Base-by-base conservation (phyloP, 2,888 invertebrate species). In the Agriopis leucophaearia region DNA sequence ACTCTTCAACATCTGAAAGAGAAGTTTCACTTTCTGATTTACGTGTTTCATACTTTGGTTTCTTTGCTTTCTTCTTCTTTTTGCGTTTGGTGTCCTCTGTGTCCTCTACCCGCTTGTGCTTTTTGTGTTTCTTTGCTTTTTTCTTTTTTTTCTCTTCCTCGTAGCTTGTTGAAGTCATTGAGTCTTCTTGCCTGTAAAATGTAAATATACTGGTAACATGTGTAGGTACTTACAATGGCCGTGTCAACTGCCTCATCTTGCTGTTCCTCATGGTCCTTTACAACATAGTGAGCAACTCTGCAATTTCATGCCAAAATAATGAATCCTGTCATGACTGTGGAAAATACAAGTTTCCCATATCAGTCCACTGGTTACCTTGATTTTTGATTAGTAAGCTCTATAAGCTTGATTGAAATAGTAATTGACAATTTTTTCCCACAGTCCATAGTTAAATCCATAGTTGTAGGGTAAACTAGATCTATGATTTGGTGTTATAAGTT, bases 31-130 rank as follows among this genome's bases (percentile, higher is more conserved):
- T 92, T 70, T 89, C 91, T 40, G 78, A 74, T 69, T 84, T 87
- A 0, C 84, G 82, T 52, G 81, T 95, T 94, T 81, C 95, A 83
- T 80, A 92, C 94, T 78, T 95, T 87, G 86, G 96, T 94, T 88
- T 96, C 94, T 88, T 92, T 0, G 82, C 72, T 74, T 89, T 92
- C 78, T 87, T 91, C 81, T 95, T 95, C 82, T 96, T 96, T 78
- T 95, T 96, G 58, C 88, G 80, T 52, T 84, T 89, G 71, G 91
- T 91, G 0, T 27, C 18, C 8, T 94, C 94, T n/a, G 88, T 84
- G 69, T 95, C 95, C 27, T 94, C 77, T 74, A 95, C 95, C 76
- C 95, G 95, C 81, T 96, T 96, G 76, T 95, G 96, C 87, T 97
- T 97, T 83, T 96, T 96, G 78, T 96, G 94, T 74, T 95, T 95